phyloP scores from a whole-genome alignment of 1,140 invertebrate species.

The Trichomalopsis sarcophagae region DNA sequence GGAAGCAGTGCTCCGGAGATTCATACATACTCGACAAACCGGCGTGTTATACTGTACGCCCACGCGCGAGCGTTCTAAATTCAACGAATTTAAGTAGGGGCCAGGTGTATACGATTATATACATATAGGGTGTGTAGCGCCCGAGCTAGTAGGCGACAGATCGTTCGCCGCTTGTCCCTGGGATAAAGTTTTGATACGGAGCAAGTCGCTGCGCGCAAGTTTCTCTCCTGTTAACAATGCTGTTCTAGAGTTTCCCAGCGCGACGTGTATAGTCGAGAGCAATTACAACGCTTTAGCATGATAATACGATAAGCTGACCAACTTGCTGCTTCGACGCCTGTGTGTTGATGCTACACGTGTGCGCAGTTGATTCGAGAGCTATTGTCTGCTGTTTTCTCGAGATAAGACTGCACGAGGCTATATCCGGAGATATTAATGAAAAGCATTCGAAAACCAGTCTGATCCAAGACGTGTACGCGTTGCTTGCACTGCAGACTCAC shows the following conservation, averaged over 20 bases:
- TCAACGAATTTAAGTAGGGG: too few relatives aligned
- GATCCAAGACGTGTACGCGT: background rate
- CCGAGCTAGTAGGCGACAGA: background rate
- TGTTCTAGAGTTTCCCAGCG: conserved; percentile 22
- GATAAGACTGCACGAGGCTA: too few relatives aligned
- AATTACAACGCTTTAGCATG: conserved; percentile 39
- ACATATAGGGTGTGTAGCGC: background rate
- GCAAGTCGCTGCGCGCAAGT: background rate
- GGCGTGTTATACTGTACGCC: too few relatives aligned
- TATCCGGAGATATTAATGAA: background rate
- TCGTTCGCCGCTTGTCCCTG: background rate
- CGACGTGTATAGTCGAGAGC: background rate
- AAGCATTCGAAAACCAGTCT: background rate
- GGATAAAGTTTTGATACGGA: conserved; percentile 32
- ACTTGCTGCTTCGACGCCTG: background rate
- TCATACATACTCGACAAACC: too few relatives aligned
- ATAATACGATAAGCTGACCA: conserved; percentile 34
- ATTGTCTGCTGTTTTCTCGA: background rate
- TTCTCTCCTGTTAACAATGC: conserved; percentile 37
- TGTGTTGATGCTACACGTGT: too few relatives aligned
- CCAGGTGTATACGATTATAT: background rate
- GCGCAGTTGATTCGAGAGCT: background rate
- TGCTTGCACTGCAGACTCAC: background rate
- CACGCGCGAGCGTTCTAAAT: too few relatives aligned
- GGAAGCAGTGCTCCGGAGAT: too few relatives aligned